A percentile compares a stretch with the other conserved stretches of the same genome.
phyloP scores from a whole-genome alignment of 1,140 invertebrate genomes.

The Procambarus clarkii region DNA sequence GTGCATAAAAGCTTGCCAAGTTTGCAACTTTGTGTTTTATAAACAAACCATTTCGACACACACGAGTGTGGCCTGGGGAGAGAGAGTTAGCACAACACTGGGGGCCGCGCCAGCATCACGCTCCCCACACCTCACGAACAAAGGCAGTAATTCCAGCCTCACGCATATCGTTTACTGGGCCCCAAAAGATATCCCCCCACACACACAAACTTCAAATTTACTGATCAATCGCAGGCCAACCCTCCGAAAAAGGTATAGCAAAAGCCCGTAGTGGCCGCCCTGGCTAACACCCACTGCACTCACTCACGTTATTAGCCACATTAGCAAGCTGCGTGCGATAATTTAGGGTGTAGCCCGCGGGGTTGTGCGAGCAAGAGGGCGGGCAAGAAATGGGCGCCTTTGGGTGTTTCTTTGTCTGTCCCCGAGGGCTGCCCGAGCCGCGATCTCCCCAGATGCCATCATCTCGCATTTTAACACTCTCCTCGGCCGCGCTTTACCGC shows the following conservation, averaged over 20 bases:
- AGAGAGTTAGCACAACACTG: not conserved
- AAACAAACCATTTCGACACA: not conserved
- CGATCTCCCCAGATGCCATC: conserved; percentile 48
- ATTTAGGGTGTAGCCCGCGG: conserved; percentile 1
- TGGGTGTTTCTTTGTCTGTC: conserved; percentile 61
- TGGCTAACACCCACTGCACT: not conserved
- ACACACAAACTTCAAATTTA: conserved; percentile 4
- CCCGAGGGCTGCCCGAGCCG: conserved; percentile 18
- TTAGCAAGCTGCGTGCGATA: conserved; percentile 9
- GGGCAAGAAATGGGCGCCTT: conserved; percentile 55
- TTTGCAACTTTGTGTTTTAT: not conserved
- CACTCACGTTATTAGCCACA: not conserved
- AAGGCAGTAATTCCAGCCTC: conserved; percentile 16
- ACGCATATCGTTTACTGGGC: conserved; percentile 18
- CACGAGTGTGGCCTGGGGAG: no score
- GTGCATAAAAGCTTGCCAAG: not conserved
- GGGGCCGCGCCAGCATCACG: not conserved
- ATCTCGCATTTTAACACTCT: not conserved
- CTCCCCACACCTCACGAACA: not conserved
- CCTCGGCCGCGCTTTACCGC: not conserved
- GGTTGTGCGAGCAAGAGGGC: conserved; percentile 20
- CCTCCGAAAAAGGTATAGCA: no score
- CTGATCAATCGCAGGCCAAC: not conserved
- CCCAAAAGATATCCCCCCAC: no score
- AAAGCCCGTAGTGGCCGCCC: not conserved